Evolutionary conservation across 1,140 invertebrate species (phyloP).

Genomic region (Marisa cornuarietis): DNA sequence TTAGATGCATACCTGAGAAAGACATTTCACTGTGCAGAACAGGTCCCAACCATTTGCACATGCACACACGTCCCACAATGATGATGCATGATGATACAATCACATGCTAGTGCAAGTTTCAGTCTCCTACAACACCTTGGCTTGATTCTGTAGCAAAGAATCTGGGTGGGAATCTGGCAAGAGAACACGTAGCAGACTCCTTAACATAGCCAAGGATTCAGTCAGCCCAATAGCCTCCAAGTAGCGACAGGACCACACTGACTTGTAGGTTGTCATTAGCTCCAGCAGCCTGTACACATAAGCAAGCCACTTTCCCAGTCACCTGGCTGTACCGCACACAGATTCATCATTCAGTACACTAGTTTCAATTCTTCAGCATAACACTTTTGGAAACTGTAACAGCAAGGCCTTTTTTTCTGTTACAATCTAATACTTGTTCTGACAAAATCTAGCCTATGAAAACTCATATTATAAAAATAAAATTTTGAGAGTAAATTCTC

Average conservation of each 20-base stretch:
- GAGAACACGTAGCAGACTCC: constrained; percentile 41
- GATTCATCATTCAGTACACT: background rate
- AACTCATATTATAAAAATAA: too few relatives aligned
- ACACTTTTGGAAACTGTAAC: background rate
- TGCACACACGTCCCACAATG: too few relatives aligned
- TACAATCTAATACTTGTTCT: too few relatives aligned
- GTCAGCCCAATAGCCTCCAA: constrained; percentile 35
- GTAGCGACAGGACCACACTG: constrained; percentile 44
- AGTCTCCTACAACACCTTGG: background rate
- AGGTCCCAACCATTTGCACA: background rate
- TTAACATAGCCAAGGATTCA: constrained; percentile 42
- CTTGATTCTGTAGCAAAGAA: constrained; percentile 12
- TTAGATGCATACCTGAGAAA: too few relatives aligned
- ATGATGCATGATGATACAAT: too few relatives aligned
- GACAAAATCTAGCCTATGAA: too few relatives aligned
- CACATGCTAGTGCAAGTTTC: too few relatives aligned
- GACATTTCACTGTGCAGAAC: too few relatives aligned
- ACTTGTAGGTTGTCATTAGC: constrained; percentile 40
- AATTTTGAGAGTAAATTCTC: too few relatives aligned
- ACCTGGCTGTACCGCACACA: background rate
- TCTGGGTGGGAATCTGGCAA: constrained; percentile 39
- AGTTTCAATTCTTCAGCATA: background rate
- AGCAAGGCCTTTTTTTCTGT: too few relatives aligned
- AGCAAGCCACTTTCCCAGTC: background rate
- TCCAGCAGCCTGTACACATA: constrained; percentile 45